Evolutionary conservation across 2,113 vertebrate species (phyloP), one percentile per base, ranked within the genome.

Genomic region (Tupaia chinensis): DNA sequence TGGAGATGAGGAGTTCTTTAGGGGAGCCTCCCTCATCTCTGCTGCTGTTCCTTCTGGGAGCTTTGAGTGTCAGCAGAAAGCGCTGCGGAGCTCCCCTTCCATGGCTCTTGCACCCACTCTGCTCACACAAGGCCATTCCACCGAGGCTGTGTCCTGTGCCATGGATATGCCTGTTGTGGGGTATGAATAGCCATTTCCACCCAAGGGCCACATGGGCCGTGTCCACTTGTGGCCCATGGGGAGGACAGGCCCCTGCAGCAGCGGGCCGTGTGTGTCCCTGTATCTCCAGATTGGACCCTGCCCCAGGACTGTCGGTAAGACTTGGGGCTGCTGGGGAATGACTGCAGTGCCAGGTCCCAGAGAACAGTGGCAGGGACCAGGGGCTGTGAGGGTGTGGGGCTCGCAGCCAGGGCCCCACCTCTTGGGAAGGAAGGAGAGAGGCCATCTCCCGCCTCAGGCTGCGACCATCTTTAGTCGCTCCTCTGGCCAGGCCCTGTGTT

Each of bases 401-500:
- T 44, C 44, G 44, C 44, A 44, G 44, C 44, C 44, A 44, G 44
- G 44, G 44, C 44, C 44, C 44, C 44, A 44, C 44, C 44, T 44
- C 44, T 44, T 44, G 44, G 44, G 5, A 6, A 19, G 63, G 54
- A 25, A 2, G 25, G 77, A 4, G 20, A 23, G 27, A 23, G 79
- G n/a, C n/a, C 2, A 9, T 32, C 23, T 97, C 98, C 97, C 97
- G 97, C 98, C 98, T 44, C 44, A 44, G 44, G 44, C 44, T 44
- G 44, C 44, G 5, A 99, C 99, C 98, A 99, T 99, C 98, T 99
- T 99, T 99, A 99, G 99, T 99, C 97, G 98, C 98, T 99, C 98
- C 98, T 99, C 98, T 96, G 97, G 98, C 97, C 98, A 98, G 90
- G 63, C 94, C 82, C 93, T 69, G 29, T 60, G 68, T 23, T 66